Evolutionary conservation across 2,113 vertebrate genomes (phyloP).

Genomic region (Gopherus flavomarginatus): DNA sequence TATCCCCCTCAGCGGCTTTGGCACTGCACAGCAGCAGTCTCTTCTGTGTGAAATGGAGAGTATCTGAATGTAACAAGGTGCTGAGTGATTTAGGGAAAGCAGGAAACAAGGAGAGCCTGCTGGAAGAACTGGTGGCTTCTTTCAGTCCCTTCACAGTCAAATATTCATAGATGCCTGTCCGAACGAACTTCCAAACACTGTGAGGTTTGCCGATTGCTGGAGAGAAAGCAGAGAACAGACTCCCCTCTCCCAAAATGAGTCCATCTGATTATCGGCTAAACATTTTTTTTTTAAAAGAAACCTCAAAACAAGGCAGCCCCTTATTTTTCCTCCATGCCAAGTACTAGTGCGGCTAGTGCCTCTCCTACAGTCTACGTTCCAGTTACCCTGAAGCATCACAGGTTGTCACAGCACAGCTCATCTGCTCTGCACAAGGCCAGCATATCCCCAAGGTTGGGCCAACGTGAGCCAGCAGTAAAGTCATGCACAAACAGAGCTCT

Average conservation of each 20-base stretch:
- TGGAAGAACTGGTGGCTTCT: background rate
- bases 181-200: fast-evolving
- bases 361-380: background rate
- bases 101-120: background rate
- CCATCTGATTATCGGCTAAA: background rate
- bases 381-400: background rate
- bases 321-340: background rate
- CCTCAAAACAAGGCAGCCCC: background rate
- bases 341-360: background rate
- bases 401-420: background rate
- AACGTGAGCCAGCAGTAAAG: background rate
- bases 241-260: background rate
- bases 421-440: background rate
- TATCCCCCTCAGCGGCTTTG: background rate
- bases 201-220: background rate
- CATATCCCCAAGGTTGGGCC: background rate
- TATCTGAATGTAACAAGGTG: background rate
- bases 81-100: background rate
- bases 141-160: background rate
- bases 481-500: background rate
- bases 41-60: background rate
- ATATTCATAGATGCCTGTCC: background rate
- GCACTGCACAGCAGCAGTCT: background rate
- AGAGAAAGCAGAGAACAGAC: background rate
- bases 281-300: background rate